Conservation (phyloP, 2,888 invertebrate genomes). For the Dicranocentrus wangi region DNA sequence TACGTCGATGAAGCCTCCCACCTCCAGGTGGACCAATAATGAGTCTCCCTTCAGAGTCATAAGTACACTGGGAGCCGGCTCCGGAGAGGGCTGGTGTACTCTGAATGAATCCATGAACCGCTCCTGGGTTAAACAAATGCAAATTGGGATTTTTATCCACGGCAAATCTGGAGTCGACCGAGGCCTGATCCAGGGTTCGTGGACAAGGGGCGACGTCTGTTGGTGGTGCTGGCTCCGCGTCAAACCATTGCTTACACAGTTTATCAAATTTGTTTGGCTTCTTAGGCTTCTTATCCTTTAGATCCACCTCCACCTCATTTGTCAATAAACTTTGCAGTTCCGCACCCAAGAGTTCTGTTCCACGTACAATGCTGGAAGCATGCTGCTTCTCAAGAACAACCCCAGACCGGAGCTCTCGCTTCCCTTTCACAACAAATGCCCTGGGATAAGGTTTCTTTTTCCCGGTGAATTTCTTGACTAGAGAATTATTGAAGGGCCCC, state of each 20-base stretch:
- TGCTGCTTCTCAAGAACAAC: neutral
- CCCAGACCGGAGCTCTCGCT: neutral
- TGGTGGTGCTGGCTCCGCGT: neutral
- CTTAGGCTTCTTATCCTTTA: neutral
- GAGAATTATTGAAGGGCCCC: constrained; percentile 4
- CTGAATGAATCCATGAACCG: neutral
- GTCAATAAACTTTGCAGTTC: neutral
- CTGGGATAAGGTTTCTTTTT: neutral
- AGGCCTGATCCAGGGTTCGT: constrained; percentile 8
- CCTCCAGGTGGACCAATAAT: constrained; percentile 3
- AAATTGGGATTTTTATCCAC: neutral
- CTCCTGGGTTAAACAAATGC: neutral
- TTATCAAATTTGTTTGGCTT: neutral
- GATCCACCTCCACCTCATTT: no score
- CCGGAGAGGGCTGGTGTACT: constrained; percentile 2
- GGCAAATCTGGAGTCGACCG: constrained; percentile 23
- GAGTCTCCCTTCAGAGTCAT: constrained; percentile 1
- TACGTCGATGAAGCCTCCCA: neutral
- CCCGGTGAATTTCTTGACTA: neutral
- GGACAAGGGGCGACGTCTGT: constrained; percentile 19
- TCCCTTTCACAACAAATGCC: neutral
- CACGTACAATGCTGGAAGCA: neutral
- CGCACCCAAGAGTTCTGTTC: neutral
- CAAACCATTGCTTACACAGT: constrained; percentile 18
- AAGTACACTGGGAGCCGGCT: neutral